Evolutionary conservation across 2,888 invertebrate species (phyloP).

Genomic region (Thysanoteuthis rhombus): DNA sequence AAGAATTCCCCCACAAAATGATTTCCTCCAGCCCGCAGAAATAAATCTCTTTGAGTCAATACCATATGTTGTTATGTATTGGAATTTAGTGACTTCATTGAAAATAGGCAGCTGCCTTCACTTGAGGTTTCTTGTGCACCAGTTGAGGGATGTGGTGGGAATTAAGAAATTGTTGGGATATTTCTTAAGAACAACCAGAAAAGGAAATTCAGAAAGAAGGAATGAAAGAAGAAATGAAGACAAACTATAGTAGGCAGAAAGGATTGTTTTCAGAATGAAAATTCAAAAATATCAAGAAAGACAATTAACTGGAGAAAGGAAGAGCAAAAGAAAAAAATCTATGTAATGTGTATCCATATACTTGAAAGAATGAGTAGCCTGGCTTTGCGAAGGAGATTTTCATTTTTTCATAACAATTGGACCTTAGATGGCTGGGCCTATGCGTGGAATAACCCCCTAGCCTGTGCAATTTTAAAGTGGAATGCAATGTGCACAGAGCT

Average conservation of each 20-base stretch:
- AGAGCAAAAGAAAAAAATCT: neutral
- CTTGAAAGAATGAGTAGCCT: no score
- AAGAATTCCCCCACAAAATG: neutral
- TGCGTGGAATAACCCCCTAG: no score
- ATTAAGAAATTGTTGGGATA: neutral
- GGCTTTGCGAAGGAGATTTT: no score
- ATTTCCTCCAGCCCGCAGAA: neutral
- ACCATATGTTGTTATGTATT: conserved; percentile 12
- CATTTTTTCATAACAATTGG: no score
- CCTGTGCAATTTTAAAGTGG: no score
- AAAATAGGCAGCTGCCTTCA: neutral
- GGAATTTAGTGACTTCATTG: neutral
- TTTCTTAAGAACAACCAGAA: neutral
- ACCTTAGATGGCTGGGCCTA: no score
- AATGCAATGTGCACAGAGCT: no score
- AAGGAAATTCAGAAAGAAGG: neutral
- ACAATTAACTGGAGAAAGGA: neutral
- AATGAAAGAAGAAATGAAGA: neutral
- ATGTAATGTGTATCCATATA: neutral
- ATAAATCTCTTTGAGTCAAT: conserved; percentile 12
- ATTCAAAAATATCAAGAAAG: neutral
- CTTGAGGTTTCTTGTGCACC: neutral
- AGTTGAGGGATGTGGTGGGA: neutral
- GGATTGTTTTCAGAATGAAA: neutral
- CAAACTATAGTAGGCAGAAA: neutral